Evolutionary conservation across 2,113 vertebrate species (phyloP).

Genomic region (Hippocampus comes): DNA sequence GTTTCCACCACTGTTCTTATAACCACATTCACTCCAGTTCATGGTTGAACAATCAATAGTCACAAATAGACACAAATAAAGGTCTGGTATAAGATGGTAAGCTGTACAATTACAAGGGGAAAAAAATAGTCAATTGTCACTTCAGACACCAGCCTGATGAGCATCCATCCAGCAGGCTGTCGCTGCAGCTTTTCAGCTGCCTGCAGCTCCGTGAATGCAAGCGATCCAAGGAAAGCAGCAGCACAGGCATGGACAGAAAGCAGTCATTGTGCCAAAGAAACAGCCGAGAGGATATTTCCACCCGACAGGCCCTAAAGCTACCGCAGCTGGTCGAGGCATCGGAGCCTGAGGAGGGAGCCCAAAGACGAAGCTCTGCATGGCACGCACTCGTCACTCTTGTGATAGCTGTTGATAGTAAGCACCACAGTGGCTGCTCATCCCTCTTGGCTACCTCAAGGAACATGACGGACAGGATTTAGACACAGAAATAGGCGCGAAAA

Average conservation of each 20-base stretch:
- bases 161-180: constrained; percentile 58
- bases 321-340: constrained; percentile 43
- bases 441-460: no score
- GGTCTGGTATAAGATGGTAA: not conserved
- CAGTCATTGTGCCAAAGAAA: constrained; percentile 66
- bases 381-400: constrained; percentile 63
- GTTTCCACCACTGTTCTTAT: not conserved
- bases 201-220: constrained; percentile 62
- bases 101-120: constrained; percentile 6
- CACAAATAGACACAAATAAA: not conserved
- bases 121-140: constrained; percentile 28
- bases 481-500: no score
- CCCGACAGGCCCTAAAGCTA: constrained; percentile 53
- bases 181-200: constrained; percentile 66
- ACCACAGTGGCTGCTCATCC: not conserved
- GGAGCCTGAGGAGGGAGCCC: constrained; percentile 43
- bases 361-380: constrained; percentile 47
- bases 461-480: no score
- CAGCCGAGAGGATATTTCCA: constrained; percentile 66
- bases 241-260: constrained; percentile 66
- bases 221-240: constrained; percentile 60
- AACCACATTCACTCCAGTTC: not conserved
- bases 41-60: not conserved
- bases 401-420: constrained; percentile 12
- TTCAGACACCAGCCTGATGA: constrained; percentile 48